Base-by-base conservation (phyloP, 2,113 vertebrate genomes). In the Tinamus guttatus region DNA sequence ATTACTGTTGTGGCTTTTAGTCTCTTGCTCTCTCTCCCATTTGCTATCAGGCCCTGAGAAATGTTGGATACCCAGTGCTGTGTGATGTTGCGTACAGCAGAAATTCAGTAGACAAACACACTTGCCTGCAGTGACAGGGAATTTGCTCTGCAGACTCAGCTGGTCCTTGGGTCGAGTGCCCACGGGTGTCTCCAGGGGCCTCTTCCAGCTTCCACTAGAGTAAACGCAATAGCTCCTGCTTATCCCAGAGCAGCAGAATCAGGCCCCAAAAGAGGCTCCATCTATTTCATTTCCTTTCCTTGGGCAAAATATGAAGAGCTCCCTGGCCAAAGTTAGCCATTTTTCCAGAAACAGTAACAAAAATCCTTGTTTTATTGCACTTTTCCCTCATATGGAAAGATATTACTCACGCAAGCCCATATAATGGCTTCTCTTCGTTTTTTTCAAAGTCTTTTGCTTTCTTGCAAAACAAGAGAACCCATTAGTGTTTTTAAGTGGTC, bases 381-480 rank as follows among this genome's bases (percentile, higher is more conserved):
- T 71, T 85, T 75, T 6, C 36, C 15, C 15, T 32, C 49, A 43
- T n/a, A 71, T 47, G 47, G 30, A 81, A 34, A 59, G 13, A 45
- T 58, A 79, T 36, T 18, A 62, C 8, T 75, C 60, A 36, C 3
- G 6, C 11, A 60, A 76, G 64, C 52, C 52, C 77, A 49, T 59
- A 51, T 59, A 38, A 63, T 52, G 49, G 38, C 58, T 90, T 79
- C 40, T 87, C 43, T 38, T 89, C 51, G 52, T 41, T 70, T 68
- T 68, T 73, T 68, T 28, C 38, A 58, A 89, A 86, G 34, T 86
- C 58, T 75, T 91, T 60, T 6, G 20, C 38, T n/a, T 89, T 85
- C 86, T 56, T 82, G 63, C 49, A 92, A 91, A 82, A 75, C 77
- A 81, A 79, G 71, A 85, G 45, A 51, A 81, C 19, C 54, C 59